Percentiles rank a stretch among this genome's conserved stretches.
These are phyloP conservation scores for Fragum whitleyi DNA, from an alignment of 2,888 invertebrate genomes.

Conservation along the genomic window DNA sequence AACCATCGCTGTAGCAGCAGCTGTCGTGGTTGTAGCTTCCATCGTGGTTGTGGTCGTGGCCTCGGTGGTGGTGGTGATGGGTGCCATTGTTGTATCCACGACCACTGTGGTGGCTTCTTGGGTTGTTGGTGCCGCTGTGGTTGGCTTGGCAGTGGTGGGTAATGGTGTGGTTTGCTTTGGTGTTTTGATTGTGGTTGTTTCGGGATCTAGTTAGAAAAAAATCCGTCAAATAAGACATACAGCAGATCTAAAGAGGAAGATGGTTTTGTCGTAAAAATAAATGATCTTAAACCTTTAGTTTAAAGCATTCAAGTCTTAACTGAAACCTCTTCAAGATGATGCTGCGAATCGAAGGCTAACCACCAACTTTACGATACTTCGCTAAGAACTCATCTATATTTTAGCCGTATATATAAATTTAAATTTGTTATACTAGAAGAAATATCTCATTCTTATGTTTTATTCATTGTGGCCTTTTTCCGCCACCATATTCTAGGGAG, in stretches of 20 bases:
- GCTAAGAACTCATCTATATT: too few species aligned
- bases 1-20: slow-evolving; percentile 1
- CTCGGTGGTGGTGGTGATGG: slow-evolving; percentile 19
- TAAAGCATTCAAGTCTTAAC: too few species aligned
- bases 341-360: too few species aligned
- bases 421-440: too few species aligned
- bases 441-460: too few species aligned
- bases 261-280: neutral
- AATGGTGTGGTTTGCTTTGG: neutral
- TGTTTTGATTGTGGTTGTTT: slow-evolving; percentile 30
- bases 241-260: neutral
- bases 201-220: slow-evolving; percentile 19
- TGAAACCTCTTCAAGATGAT: too few species aligned
- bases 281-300: too few species aligned
- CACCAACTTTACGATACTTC: too few species aligned
- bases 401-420: too few species aligned
- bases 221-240: too few species aligned
- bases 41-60: slow-evolving; percentile 8
- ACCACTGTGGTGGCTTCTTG: neutral
- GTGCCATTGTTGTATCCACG: neutral
- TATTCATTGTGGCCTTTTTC: too few species aligned
- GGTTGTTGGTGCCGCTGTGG: neutral
- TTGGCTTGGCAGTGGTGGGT: neutral
- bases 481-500: too few species aligned
- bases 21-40: slow-evolving; percentile 16